Evolutionary conservation across 1,140 invertebrate genomes (phyloP), one percentile per base, ranked within the genome.

Genomic region (Ylistrum balloti): DNA sequence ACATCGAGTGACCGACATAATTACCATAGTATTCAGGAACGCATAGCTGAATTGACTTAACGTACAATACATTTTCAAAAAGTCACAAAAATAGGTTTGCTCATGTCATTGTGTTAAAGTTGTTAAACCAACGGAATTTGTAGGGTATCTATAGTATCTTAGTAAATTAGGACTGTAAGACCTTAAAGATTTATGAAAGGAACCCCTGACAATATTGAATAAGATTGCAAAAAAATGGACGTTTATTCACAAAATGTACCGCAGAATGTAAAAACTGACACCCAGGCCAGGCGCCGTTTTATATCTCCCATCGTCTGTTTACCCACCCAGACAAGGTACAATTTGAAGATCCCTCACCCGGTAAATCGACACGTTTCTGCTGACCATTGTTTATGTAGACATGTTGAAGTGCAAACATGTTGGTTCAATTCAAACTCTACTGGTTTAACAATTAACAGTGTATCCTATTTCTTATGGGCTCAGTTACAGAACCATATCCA

Each of bases 311-410:
- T 74, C 56, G 56, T 74, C 56, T 74, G 56, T n/a, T 74, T n/a
- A 74, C n/a, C 56, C 56, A 74, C 56, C 56, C 56, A 17, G 5
- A 74, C 56, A 74, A 22, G 5, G 22, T 1, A 5, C 5, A 74
- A n/a, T 28, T n/a, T 74, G n/a, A 28, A 74, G n/a, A 28, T 11
- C n/a, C 56, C 22, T 74, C 56, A 74, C 56, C 56, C 56, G 56
- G 56, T 28, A 74, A 74, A 74, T 74, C n/a, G 56, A 74, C 56
- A 74, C n/a, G n/a, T 74, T 74, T 74, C 56, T 74, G n/a, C 56
- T 74, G 56, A 28, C 56, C 17, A 74, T 74, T 74, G 56, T 74
- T 74, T 28, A 74, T 5, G 56, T 74, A 74, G 56, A 74, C 56
- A 28, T 74, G 28, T 3, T 7, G n/a, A 74, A 74, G n/a, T 1